Conservation (phyloP, 2,797 vertebrate genomes). For the Megalops cyprinoides region DNA sequence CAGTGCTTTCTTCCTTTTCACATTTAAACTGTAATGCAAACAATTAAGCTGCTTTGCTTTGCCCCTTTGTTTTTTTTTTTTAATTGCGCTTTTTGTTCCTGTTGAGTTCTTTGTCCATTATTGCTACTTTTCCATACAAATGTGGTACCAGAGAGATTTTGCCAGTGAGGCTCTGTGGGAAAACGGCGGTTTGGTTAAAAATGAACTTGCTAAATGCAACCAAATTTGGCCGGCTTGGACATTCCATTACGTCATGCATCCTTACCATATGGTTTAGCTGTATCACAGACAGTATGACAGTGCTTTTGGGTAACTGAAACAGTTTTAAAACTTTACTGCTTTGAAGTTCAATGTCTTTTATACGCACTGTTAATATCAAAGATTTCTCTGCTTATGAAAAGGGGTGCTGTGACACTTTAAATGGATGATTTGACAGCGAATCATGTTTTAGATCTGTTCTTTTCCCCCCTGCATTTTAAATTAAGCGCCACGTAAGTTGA, state of each 20-base stretch:
- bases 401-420: neutral
- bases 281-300: neutral
- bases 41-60: neutral
- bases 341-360: neutral
- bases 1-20: neutral
- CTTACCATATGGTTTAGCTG: neutral
- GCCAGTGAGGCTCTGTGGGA: too few relatives aligned
- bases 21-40: neutral
- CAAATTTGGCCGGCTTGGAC: neutral
- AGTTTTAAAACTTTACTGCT: neutral
- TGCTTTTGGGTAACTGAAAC: neutral
- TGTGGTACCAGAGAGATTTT: constrained; percentile 45
- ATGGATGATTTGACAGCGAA: neutral
- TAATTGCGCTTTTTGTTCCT: neutral
- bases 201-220: neutral
- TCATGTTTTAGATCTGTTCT: neutral
- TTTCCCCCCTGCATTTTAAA: neutral
- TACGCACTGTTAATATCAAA: neutral
- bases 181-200: neutral
- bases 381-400: neutral
- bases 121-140: constrained; percentile 72
- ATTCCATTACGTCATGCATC: neutral
- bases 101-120: constrained; percentile 50
- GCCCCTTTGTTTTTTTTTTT: too few relatives aligned
- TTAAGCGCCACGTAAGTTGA: constrained; percentile 25